A percentile compares a stretch with the other conserved stretches of the same genome.
These are phyloP conservation scores for Frankliniella intonsa DNA, from an alignment of 2,888 invertebrate species.

Conservation along the genomic window DNA sequence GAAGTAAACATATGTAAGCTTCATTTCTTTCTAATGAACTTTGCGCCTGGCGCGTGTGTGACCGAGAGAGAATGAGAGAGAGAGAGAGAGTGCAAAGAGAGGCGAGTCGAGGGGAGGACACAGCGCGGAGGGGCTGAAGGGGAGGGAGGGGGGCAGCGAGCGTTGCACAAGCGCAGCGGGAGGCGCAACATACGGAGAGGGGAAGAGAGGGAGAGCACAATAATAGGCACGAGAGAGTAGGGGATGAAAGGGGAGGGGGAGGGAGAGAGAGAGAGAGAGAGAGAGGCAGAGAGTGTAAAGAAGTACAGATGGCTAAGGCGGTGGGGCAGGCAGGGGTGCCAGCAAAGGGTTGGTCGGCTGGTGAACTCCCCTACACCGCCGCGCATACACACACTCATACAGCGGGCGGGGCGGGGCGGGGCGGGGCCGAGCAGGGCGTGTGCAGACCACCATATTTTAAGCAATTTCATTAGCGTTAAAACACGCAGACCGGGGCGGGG, in stretches of 20 bases:
- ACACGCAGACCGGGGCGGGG: not conserved
- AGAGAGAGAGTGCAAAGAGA: not conserved
- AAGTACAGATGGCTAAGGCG: slow-evolving; percentile 6
- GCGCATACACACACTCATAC: not conserved
- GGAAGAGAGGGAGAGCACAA: not conserved
- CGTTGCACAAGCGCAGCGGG: not conserved
- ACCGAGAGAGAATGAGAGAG: not conserved
- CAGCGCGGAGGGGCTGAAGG: not conserved
- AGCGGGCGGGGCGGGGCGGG: not conserved
- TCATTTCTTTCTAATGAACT: slow-evolving; percentile 27
- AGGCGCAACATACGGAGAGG: not conserved
- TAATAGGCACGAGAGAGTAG: too few species aligned
- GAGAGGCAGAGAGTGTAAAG: not conserved
- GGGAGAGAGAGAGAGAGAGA: not conserved
- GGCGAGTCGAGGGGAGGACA: not conserved
- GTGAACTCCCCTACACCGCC: not conserved
- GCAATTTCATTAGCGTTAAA: slow-evolving; percentile 25
- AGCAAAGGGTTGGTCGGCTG: not conserved
- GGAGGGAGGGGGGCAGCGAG: not conserved
- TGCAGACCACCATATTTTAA: slow-evolving; percentile 18
- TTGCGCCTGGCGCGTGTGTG: not conserved
- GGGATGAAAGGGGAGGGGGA: not conserved
- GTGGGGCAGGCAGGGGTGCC: not conserved
- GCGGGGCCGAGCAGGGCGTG: not conserved
- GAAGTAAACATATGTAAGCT: slow-evolving; percentile 23